These are phyloP conservation scores for Gasteruption jaculator DNA, from an alignment of 2,888 invertebrate species.

Conservation along the genomic window DNA sequence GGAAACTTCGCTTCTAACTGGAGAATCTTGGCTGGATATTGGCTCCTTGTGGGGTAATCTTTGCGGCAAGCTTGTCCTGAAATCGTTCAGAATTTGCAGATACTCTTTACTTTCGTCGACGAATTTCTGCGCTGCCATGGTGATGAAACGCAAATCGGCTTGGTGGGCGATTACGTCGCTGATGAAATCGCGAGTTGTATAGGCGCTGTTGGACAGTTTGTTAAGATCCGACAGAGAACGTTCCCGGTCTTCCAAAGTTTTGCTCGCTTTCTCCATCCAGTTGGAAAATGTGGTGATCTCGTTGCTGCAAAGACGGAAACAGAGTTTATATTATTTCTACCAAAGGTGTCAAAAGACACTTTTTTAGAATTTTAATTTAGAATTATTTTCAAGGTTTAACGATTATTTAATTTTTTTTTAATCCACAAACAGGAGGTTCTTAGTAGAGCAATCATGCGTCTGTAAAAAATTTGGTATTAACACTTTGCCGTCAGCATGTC, in stretches of 20 bases:
- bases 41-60: constrained; percentile 76
- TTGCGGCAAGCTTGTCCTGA: constrained; percentile 78
- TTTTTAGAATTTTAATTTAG: no score
- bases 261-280: constrained; percentile 80
- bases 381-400: no score
- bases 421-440: no score
- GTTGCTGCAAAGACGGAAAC: constrained; percentile 52
- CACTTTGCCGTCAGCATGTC: no score
- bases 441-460: constrained; percentile 17
- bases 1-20: constrained; percentile 74
- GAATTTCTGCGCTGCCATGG: constrained; percentile 94
- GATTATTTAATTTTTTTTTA: no score
- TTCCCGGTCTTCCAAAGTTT: constrained; percentile 81
- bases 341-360: no score
- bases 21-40: constrained; percentile 65
- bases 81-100: constrained; percentile 77
- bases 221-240: constrained; percentile 73
- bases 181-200: constrained; percentile 83
- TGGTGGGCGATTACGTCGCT: constrained; percentile 94
- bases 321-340: no score
- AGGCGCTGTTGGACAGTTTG: constrained; percentile 66
- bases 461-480: no score
- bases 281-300: constrained; percentile 77
- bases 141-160: constrained; percentile 91
- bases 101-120: constrained; percentile 94